Evolutionary conservation across 1,140 invertebrate genomes (phyloP), one percentile per base, ranked within the genome.

Genomic region (Planococcus citri): DNA sequence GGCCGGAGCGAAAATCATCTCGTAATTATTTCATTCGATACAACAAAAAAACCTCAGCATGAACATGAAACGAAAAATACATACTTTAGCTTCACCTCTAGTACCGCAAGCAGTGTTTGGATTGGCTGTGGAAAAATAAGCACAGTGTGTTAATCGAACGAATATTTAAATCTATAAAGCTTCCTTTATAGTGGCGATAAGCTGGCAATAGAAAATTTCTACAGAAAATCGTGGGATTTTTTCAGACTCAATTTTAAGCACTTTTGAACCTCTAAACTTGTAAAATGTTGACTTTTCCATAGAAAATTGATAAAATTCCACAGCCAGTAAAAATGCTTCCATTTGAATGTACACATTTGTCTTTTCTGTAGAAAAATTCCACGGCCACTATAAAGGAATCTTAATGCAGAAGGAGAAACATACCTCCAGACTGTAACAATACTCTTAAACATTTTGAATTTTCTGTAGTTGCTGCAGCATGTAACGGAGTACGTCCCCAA

Each of bases 401-500:
- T n/a, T n/a, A n/a, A 73, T n/a, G n/a, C n/a, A n/a, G n/a, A n/a
- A n/a, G n/a, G n/a, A n/a, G n/a, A n/a, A n/a, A n/a, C 24, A 72
- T 78, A 84, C 85, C 84, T 70, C 91, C 91, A 58, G 86, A 82
- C 71, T 84, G 81, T 10, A 93, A 76, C 20, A 93, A 79, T 21
- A 92, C 85, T 33, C 83, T 77, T 0, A 94, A 80, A 75, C 92
- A 95, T 64, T 85, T 81, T n/a, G 89, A 88, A 74, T 87, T 86
- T 74, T 92, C 89, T 12, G 90, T 91, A n/a, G 91, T 87, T 1
- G 91, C 90, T 14, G 92, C 90, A 0, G 91, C 91, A 79, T 95
- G 92, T 1, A 95, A 79, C 0, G 90, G 85, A 12, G 89, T 91
- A 17, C 91, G 78, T 0, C 90, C 89, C 84, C 85, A 89, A 1